Evolutionary conservation across 2,888 invertebrate genomes (phyloP).

Genomic region (Andrena camellia): DNA sequence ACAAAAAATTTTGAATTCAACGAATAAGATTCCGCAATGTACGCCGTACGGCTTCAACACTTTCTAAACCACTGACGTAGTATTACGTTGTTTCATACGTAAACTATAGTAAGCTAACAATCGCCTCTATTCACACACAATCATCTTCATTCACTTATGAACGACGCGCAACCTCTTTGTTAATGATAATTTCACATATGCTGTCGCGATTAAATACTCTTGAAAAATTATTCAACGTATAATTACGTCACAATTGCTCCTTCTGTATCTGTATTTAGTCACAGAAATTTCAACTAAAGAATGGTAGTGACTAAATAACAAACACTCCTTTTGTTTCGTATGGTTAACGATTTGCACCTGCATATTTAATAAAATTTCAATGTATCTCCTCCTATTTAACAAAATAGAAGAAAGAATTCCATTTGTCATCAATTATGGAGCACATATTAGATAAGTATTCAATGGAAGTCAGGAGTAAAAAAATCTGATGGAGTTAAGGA

Average conservation of each 20-base stretch:
- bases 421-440: background rate
- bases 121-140: background rate
- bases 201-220: background rate
- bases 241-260: background rate
- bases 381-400: background rate
- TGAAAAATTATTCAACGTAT: background rate
- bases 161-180: background rate
- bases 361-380: background rate
- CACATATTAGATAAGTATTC: background rate
- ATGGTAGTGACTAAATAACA: background rate
- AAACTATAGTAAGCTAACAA: background rate
- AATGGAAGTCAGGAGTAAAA: background rate
- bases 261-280: background rate
- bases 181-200: background rate
- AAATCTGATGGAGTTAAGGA: background rate
- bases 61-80: background rate
- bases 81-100: slow-evolving; percentile 1
- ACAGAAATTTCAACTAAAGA: background rate
- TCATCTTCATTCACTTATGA: slow-evolving; percentile 5
- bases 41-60: too few species aligned
- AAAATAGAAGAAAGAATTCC: background rate
- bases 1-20: too few species aligned
- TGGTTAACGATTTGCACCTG: background rate
- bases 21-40: too few species aligned
- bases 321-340: background rate